phyloP scores from a whole-genome alignment of 2,888 invertebrate genomes.

The Teinopalpus imperialis region DNA sequence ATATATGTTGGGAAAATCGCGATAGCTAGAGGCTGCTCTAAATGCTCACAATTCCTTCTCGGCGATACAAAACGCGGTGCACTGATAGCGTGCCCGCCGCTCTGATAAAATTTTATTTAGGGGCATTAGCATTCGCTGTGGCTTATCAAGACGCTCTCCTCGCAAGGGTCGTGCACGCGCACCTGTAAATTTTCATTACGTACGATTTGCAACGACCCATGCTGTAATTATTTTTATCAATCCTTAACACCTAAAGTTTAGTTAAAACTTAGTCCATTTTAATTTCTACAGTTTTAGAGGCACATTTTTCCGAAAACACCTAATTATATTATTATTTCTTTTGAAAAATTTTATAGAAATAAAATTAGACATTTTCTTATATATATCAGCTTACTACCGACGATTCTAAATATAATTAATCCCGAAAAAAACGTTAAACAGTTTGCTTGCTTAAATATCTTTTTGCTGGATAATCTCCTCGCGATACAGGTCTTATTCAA shows the following conservation, averaged over 20 bases:
- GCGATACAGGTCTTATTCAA: constrained; percentile 46
- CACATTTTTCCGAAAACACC: no score
- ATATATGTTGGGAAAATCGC: constrained; percentile 28
- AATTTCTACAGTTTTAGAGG: no score
- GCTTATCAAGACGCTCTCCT: constrained; percentile 54
- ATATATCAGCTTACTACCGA: no score
- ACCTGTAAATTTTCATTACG: constrained; percentile 41
- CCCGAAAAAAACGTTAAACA: background rate
- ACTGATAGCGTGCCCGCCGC: constrained; percentile 47
- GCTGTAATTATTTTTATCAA: constrained; percentile 23
- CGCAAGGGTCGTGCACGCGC: constrained; percentile 45
- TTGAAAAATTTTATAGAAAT: no score
- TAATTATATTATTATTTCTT: no score
- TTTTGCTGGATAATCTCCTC: constrained; percentile 35
- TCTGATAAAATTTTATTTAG: constrained; percentile 68
- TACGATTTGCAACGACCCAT: constrained; percentile 24
- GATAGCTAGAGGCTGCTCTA: constrained; percentile 33
- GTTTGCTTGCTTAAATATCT: no score
- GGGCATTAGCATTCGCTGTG: constrained; percentile 59
- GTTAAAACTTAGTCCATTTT: no score
- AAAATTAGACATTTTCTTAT: no score
- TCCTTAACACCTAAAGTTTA: constrained; percentile 10
- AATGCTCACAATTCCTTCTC: constrained; percentile 42
- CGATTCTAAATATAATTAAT: no score
- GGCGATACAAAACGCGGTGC: constrained; percentile 43